Base-by-base conservation (phyloP, 2,888 invertebrate genomes). In the Coremacera marginata region DNA sequence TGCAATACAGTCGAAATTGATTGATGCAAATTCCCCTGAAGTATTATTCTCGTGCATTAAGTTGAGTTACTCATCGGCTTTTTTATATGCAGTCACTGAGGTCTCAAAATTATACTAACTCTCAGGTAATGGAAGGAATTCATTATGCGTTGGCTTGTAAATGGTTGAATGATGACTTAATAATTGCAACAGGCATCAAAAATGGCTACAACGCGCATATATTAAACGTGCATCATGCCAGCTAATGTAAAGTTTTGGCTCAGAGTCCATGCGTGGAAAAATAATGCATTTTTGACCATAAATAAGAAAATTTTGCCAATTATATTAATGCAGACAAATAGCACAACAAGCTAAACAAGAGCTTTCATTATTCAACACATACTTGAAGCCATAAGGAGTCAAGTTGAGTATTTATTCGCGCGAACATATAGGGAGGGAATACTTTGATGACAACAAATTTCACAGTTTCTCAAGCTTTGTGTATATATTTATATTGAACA, bases 161-260 rank as follows among this genome's bases (percentile, higher is more conserved):
- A 60, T 60, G 25, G 57, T 60, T 60, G 57, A 60, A 60, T 60
- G 57, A 60, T 60, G 57, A 27, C 57, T 60, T 60, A 60, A 60
- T 60, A 60, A 60, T 60, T 60, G 57, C 57, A 60, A 60, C 8
- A 22, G 57, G 14, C 57, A 27, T 60, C 57, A 44, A 44, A 44
- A 44, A 44, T 44, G 44, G 44, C 44, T 44, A 44, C 11, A 44
- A 44, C 44, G 44, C 44, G 44, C 44, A 14, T 44, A 37, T 37
- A 37, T 37, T 37, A 37, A 37, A 5, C 37, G 37, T 7, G 37
- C 37, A 11, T 55, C 22, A 5, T 9, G 57, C 19, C 22, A 25
- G 57, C 22, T 25, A 37, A 37, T 37, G 37, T 37, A 8, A 37
- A 37, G 22, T 3, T 19, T 55, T 14, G 19, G 19, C 19, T 1